Base-by-base conservation (phyloP, 1,140 invertebrate species). In the Drosophila leontia region DNA sequence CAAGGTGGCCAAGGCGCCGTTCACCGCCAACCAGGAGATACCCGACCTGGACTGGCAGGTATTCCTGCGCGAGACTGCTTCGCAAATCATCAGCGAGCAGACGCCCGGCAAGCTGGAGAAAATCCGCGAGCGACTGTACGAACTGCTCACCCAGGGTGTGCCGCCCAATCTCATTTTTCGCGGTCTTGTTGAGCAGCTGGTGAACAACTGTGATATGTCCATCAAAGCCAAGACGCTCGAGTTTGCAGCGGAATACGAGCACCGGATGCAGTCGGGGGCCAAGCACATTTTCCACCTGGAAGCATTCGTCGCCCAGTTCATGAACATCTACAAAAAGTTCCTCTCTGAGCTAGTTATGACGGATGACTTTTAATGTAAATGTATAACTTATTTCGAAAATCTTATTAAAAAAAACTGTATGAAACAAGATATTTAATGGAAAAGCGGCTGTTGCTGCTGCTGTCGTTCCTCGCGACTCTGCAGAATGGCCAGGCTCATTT, bases 241-340 rank as follows among this genome's bases (percentile, higher is more conserved):
- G 69, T 93, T 96, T 78, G 99, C 99, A 12, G 97, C 98, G 0
- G 94, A 95, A 57, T 98, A 97, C 93, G 98, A 99, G 92, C 97
- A 99, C 92, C 95, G 97, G 67, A 96, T 99, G 94, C 95, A 96
- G 80, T 94, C 96, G 48, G 98, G 98, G 15, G 97, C 96, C 65
- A 99, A 99, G 93, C 94, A 96, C n/a, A 99, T 99, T 81, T 99
- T 98, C 86, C 98, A 99, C 93, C 94, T 99, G 41, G 99, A 99
- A 94, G 98, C 98, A 17, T 99, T 99, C 95, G 96, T 99, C 61
- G 98, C 97, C 6, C 97, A 97, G 78, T 99, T 99, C 93, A 99
- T 99, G 99, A 95, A 95, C 26, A 95, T 99, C 76, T 99, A 99
- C 93, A 98, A 97, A 81, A 95, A 96, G 81, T 97, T 96, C 92